These are phyloP conservation scores for Archips xylosteana DNA, from an alignment of 2,888 invertebrate genomes.

Conservation along the genomic window DNA sequence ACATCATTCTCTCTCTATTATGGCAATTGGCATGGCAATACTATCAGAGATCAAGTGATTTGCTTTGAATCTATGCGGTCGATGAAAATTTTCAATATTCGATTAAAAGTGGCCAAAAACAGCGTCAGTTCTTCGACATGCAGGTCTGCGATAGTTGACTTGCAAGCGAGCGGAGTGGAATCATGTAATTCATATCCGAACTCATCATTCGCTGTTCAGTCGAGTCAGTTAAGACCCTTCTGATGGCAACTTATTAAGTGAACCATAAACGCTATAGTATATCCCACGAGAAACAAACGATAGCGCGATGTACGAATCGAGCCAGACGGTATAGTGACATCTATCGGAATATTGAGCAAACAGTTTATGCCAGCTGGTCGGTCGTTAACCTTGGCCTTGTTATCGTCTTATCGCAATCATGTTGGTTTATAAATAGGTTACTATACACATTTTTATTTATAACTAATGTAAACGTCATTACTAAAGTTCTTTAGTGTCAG, in stretches of 20 bases:
- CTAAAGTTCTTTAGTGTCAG: constrained; percentile 48
- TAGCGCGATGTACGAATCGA: constrained; percentile 50
- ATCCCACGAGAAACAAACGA: constrained; percentile 46
- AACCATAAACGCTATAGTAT: constrained; percentile 6
- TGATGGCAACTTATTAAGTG: constrained; percentile 59
- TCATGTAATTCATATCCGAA: constrained; percentile 71
- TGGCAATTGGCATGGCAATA: too few species aligned
- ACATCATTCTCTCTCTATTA: too few species aligned
- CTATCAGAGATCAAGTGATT: too few species aligned
- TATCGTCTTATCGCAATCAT: constrained; percentile 52
- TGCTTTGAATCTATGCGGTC: too few species aligned
- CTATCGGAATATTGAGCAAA: constrained; percentile 48
- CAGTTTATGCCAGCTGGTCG: constrained; percentile 35
- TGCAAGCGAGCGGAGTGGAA: constrained; percentile 68
- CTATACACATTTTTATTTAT: constrained; percentile 6
- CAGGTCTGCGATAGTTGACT: constrained; percentile 77
- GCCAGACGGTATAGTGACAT: constrained; percentile 50
- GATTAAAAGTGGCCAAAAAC: constrained; percentile 62
- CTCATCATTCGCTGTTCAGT: constrained; percentile 84
- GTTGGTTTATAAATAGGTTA: constrained; percentile 29
- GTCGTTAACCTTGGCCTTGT: constrained; percentile 59
- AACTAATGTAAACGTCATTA: neutral
- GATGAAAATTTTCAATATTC: too few species aligned
- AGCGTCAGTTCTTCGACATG: constrained; percentile 72
- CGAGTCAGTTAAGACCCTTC: constrained; percentile 83